Evolutionary conservation across 2,797 vertebrate genomes (phyloP).

Genomic region (Alfaro cultratus): DNA sequence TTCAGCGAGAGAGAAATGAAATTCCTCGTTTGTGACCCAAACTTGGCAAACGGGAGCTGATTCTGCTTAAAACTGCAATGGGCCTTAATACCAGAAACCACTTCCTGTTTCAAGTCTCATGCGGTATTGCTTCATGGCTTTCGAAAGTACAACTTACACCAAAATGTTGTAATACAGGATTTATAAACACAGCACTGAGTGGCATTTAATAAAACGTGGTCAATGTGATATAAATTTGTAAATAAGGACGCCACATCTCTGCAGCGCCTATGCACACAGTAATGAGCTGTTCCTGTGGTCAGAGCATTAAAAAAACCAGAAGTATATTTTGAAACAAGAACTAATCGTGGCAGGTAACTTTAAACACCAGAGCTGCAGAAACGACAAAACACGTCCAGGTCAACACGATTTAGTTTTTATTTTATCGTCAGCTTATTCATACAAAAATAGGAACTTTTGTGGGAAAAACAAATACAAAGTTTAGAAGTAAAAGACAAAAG

Average conservation of each 20-base stretch:
- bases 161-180: background rate
- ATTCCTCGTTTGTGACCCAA: too few species aligned
- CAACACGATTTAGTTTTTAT: constrained; percentile 35
- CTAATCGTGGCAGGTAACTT: constrained; percentile 13
- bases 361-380: background rate
- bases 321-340: constrained; percentile 50
- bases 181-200: background rate
- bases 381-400: background rate
- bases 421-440: constrained; percentile 42
- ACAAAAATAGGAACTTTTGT: constrained; percentile 50
- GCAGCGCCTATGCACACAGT: background rate
- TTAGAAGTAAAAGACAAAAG: constrained; percentile 10
- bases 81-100: background rate
- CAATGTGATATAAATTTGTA: background rate
- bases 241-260: background rate
- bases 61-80: background rate
- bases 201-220: background rate
- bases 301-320: constrained; percentile 26
- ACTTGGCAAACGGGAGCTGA: background rate
- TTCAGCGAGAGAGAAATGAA: background rate
- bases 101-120: background rate
- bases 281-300: constrained; percentile 40
- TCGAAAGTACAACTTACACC: background rate
- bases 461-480: constrained; percentile 24
- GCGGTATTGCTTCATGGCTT: background rate